Evolutionary conservation across 2,113 vertebrate genomes (phyloP).

Genomic region (Guaruba guarouba): DNA sequence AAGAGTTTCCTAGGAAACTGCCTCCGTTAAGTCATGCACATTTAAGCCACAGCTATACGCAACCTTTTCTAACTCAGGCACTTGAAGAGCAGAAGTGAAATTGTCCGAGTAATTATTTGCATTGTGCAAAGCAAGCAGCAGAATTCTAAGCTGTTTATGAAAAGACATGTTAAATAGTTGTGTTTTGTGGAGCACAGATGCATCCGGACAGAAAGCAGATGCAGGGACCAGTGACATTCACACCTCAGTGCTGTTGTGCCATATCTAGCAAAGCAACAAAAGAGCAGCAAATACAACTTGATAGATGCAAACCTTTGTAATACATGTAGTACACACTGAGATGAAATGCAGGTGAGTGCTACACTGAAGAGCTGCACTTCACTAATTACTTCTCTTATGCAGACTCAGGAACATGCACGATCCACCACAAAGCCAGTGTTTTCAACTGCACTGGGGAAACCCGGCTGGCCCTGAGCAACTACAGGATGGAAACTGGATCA

Average conservation of each 20-base stretch:
- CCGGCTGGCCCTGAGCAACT: not conserved
- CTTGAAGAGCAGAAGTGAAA: not conserved
- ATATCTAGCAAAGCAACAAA: not conserved
- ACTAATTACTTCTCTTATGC: not conserved
- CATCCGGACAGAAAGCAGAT: not conserved
- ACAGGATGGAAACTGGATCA: not conserved
- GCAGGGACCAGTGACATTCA: not conserved
- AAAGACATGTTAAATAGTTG: not conserved
- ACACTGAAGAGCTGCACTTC: not conserved
- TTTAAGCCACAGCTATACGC: not conserved
- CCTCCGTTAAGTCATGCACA: not conserved
- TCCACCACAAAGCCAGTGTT: not conserved
- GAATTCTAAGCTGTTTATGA: not conserved
- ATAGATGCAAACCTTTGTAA: not conserved
- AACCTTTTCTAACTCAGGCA: not conserved
- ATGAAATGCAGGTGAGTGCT: not conserved
- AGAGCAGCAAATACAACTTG: not conserved
- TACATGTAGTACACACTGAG: accelerated
- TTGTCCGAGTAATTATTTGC: not conserved
- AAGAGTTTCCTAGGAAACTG: slow-evolving; percentile 46
- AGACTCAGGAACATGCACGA: accelerated
- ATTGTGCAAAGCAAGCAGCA: not conserved
- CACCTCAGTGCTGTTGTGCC: accelerated
- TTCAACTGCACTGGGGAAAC: not conserved
- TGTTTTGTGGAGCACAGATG: not conserved